Evolutionary conservation across 2,797 vertebrate genomes (phyloP), one percentile per base, ranked within the genome.

Genomic region (Phrynocephalus forsythii): DNA sequence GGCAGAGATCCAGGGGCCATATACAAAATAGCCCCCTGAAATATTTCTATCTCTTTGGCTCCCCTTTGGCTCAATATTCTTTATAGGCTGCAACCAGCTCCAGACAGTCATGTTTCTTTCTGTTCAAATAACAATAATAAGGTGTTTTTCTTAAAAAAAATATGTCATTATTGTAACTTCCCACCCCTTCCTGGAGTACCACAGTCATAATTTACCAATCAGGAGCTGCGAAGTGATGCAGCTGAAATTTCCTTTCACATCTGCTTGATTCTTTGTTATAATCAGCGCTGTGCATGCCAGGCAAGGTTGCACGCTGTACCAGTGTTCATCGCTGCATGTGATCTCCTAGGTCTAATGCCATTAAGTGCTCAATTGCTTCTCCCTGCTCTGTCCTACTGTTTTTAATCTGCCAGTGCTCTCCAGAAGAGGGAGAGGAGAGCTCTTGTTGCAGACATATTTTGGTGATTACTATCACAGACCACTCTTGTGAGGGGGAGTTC

Each of bases 101-200:
- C 90, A 93, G 76, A 95, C 94, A 92, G 91, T 95, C 94, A 94
- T 86, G 85, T 88, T 94, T 93, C 87, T 90, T 92, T 94, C 79
- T 84, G 79, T n/a, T 87, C 67, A 44, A 92, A 76, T 79, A 33
- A 82, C 60, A 68, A 50, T 86, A 24, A 87, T 91, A 91, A 93
- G 91, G 86, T 84, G 48, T 48, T 9, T 76, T 48, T 11, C 48
- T 44, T 44, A 26, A 75, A 22, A 11, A 67, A 73, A 33, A 20
- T 89, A 88, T 87, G 86, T 91, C 91, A 93, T 94, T 93, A 93
- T 89, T 96, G 86, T 83, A 72, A 85, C 82, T 92, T 91, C 63
- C 1, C 10, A 5, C 44, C 28, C 26, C 44, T 26, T 91, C 88
- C 78, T 92, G 85, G 96, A 95, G 87, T 90, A 89, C 92, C 87